A percentile compares a stretch with the other conserved stretches of the same genome.
Conservation (phyloP, 2,113 vertebrate species). For the Penelope pileata region DNA sequence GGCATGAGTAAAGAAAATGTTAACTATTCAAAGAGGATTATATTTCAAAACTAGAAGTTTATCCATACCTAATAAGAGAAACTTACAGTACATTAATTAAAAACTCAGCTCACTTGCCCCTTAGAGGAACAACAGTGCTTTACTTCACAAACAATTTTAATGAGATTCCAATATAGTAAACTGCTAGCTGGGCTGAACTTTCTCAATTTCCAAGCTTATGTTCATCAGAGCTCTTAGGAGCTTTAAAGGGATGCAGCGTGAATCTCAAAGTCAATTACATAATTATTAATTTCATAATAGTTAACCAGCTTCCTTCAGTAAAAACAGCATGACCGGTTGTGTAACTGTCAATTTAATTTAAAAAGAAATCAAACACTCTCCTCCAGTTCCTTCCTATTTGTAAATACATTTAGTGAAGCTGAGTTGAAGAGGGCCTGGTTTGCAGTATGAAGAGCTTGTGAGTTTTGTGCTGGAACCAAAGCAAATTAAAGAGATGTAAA, state of each 20-base stretch:
- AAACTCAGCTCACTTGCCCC: background rate
- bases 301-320: conserved; percentile 14
- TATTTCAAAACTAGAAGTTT: background rate
- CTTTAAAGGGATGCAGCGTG: background rate
- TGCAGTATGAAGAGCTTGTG: conserved; percentile 16
- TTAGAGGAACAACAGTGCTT: conserved; percentile 13
- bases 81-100: background rate
- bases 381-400: background rate
- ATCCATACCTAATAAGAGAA: background rate
- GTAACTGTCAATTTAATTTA: conserved; percentile 25
- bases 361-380: background rate
- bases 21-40: background rate
- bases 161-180: background rate
- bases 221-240: background rate
- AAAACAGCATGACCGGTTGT: conserved; percentile 1
- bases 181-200: background rate
- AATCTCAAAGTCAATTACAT: background rate
- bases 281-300: conserved; percentile 23
- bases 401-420: conserved; percentile 32
- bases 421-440: background rate
- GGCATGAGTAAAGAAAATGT: background rate
- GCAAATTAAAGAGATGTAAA: conserved; percentile 10
- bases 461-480: background rate
- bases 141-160: conserved; percentile 32
- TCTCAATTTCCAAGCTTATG: background rate